A percentile compares a stretch with the other conserved stretches of the same genome.
phyloP scores from a whole-genome alignment of 2,888 invertebrate genomes.

The Amiota communis region DNA sequence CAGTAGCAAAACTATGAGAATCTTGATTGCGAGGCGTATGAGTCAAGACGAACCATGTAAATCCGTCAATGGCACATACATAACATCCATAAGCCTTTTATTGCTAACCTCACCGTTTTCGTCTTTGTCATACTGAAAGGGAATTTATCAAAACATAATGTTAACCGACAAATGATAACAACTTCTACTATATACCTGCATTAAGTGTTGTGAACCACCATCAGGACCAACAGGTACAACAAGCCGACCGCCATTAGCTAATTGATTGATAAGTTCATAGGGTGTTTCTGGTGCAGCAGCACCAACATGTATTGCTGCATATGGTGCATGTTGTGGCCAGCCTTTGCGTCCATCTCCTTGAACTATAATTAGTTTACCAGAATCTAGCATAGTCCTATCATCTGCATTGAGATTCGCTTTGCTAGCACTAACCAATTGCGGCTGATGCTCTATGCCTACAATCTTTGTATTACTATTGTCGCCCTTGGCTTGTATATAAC shows the following conservation, averaged over 20 bases:
- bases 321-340: conserved; percentile 83
- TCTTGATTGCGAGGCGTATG: conserved; percentile 47
- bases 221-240: conserved; percentile 92
- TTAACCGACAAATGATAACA: neutral
- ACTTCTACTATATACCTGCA: conserved; percentile 75
- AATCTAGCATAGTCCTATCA: conserved; percentile 80
- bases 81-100: conserved; percentile 92
- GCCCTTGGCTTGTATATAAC: conserved; percentile 80
- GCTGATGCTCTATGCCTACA: conserved; percentile 93
- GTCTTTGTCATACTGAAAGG: conserved; percentile 87
- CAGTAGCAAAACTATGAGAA: conserved; percentile 51
- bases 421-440: conserved; percentile 84
- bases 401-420: conserved; percentile 84
- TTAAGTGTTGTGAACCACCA: conserved; percentile 89
- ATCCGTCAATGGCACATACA: conserved; percentile 97
- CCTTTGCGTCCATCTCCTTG: conserved; percentile 94
- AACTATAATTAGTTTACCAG: conserved; percentile 80
- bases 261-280: conserved; percentile 77
- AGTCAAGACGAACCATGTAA: conserved; percentile 74
- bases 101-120: conserved; percentile 83
- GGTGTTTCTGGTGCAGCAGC: conserved; percentile 89
- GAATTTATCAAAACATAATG: neutral
- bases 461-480: conserved; percentile 75
- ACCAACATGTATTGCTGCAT: conserved; percentile 94
- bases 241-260: conserved; percentile 83